Conservation (phyloP, 2,888 invertebrate genomes). For the Automeris io region DNA sequence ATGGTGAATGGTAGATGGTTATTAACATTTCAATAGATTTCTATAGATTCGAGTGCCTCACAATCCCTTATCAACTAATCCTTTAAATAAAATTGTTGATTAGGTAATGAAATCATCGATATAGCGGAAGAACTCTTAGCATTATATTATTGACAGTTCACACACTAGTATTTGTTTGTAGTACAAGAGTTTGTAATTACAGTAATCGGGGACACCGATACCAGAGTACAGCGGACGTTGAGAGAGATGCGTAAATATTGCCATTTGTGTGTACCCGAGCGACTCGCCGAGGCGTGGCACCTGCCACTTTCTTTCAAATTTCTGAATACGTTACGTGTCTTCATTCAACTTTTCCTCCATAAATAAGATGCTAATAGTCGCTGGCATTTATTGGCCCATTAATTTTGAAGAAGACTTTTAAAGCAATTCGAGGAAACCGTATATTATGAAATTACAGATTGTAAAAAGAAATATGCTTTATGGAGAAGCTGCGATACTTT, state of each 20-base stretch:
- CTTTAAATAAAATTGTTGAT: too few species aligned
- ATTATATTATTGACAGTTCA: background rate
- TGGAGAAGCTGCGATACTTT: too few species aligned
- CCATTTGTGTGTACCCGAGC: slow-evolving; percentile 6
- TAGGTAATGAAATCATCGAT: too few species aligned
- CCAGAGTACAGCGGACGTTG: slow-evolving; percentile 1
- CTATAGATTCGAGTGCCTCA: too few species aligned
- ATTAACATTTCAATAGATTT: too few species aligned
- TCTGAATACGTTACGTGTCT: slow-evolving; percentile 17
- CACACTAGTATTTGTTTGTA: background rate
- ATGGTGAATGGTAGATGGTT: too few species aligned
- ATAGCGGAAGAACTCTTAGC: too few species aligned
- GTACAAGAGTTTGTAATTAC: slow-evolving; percentile 3
- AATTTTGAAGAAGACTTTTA: too few species aligned
- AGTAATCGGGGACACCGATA: background rate
- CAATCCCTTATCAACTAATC: too few species aligned
- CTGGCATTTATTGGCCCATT: slow-evolving; percentile 14
- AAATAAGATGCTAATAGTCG: slow-evolving; percentile 11
- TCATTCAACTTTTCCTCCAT: slow-evolving; percentile 26
- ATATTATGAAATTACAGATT: too few species aligned
- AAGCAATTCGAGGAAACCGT: too few species aligned
- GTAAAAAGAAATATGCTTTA: too few species aligned
- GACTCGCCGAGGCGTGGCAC: slow-evolving; percentile 12
- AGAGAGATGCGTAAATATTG: slow-evolving; percentile 9
- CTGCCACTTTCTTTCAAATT: slow-evolving; percentile 18